A percentile compares a stretch with the other conserved stretches of the same genome.
Evolutionary conservation across 2,888 invertebrate genomes (phyloP).

Genomic region (Ormyrus rosae): DNA sequence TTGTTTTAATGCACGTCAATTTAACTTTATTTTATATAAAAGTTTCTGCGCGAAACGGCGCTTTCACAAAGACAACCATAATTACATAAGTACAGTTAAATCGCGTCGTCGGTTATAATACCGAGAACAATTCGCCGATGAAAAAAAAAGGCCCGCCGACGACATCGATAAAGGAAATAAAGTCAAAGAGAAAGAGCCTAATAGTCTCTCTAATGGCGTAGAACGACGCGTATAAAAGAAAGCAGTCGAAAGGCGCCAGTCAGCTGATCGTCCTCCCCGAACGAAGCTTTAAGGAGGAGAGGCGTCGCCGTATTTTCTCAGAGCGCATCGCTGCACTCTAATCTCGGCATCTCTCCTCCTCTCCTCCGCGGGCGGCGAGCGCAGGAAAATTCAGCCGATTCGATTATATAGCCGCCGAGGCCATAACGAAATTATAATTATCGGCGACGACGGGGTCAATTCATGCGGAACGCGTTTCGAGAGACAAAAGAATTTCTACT

Average conservation of each 20-base stretch:
- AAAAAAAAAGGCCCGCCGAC: too few species aligned
- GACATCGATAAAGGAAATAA: too few species aligned
- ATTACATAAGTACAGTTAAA: background rate
- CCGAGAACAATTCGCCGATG: too few species aligned
- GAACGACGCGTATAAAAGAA: slow-evolving; percentile 2
- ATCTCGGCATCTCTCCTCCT: background rate
- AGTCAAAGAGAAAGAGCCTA: background rate
- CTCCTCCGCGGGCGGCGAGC: background rate
- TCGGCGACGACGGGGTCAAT: slow-evolving; percentile 15
- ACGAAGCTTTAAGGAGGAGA: too few species aligned
- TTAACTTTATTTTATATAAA: too few species aligned
- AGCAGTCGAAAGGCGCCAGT: background rate
- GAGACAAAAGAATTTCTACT: slow-evolving; percentile 40
- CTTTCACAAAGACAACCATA: background rate
- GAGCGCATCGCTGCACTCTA: background rate
- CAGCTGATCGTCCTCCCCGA: background rate
- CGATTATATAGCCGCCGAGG: slow-evolving; percentile 32
- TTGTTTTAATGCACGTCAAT: too few species aligned
- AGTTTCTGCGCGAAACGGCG: background rate
- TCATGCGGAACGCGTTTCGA: slow-evolving; percentile 29
- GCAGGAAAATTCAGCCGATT: slow-evolving; percentile 23
- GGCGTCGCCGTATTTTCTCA: too few species aligned
- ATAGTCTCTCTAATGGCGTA: slow-evolving; percentile 5
- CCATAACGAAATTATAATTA: slow-evolving; percentile 46
- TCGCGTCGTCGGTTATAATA: too few species aligned